Conservation (phyloP, 2,888 invertebrate species). For the Malachius bipustulatus region DNA sequence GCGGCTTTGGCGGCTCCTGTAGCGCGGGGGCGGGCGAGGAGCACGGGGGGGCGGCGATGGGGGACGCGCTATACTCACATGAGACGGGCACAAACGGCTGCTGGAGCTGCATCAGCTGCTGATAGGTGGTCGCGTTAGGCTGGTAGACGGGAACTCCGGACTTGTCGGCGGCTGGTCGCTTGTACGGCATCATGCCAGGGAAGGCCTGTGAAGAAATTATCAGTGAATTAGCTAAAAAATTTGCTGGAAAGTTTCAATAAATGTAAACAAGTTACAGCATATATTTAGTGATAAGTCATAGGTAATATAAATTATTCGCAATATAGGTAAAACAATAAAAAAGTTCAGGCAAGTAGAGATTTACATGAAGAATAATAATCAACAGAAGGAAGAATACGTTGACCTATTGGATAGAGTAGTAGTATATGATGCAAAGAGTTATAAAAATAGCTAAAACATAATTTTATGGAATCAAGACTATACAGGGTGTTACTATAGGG, state of each 20-base stretch:
- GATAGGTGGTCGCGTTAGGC: constrained; percentile 81
- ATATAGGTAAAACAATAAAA: too few relatives aligned
- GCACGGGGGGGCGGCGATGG: constrained; percentile 40
- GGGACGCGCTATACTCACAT: constrained; percentile 89
- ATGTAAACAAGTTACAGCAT: constrained; percentile 6
- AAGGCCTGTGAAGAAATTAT: constrained; percentile 55
- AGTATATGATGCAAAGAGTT: too few relatives aligned
- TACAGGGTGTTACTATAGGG: too few relatives aligned
- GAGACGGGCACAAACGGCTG: constrained; percentile 97
- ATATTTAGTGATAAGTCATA: constrained; percentile 7
- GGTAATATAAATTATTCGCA: too few relatives aligned
- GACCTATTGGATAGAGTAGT: too few relatives aligned
- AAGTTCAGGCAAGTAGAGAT: too few relatives aligned
- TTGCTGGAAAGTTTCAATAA: too few relatives aligned
- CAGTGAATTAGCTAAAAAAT: not conserved
- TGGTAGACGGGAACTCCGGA: constrained; percentile 94
- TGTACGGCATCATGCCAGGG: constrained; percentile 91
- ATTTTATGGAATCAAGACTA: too few relatives aligned
- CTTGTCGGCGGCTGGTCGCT: constrained; percentile 92
- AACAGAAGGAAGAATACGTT: too few relatives aligned
- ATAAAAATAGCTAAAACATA: too few relatives aligned
- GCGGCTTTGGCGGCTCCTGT: constrained; percentile 22
- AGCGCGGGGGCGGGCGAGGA: constrained; percentile 30
- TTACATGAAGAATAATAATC: too few relatives aligned
- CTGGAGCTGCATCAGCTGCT: constrained; percentile 89